Evolutionary conservation across 2,888 invertebrate genomes (phyloP).

Genomic region (Agrotis puta): DNA sequence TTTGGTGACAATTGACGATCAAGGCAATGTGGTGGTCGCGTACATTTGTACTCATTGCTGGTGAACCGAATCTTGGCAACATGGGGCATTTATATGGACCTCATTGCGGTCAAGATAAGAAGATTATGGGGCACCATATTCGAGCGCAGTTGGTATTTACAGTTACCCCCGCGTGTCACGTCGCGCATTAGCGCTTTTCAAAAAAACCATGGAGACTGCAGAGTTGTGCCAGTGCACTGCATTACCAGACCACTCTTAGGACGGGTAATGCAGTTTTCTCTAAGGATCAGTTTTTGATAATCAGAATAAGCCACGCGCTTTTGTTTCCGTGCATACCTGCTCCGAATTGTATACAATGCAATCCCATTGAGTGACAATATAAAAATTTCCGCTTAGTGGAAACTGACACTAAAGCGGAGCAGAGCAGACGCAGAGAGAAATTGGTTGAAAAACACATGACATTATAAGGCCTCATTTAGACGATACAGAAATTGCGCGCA

Average conservation of each 20-base stretch:
- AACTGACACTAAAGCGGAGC: too few relatives aligned
- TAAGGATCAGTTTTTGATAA: background rate
- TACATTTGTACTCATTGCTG: constrained; percentile 23
- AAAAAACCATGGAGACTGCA: too few relatives aligned
- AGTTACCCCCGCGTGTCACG: too few relatives aligned
- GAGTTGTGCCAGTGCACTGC: background rate
- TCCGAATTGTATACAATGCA: too few relatives aligned
- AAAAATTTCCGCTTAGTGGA: too few relatives aligned
- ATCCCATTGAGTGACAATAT: too few relatives aligned
- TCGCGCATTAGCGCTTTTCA: too few relatives aligned
- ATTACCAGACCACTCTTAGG: background rate
- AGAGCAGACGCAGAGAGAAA: background rate
- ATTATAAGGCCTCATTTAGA: too few relatives aligned
- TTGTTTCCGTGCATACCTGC: too few relatives aligned
- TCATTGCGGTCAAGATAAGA: background rate
- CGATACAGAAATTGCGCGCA: too few relatives aligned
- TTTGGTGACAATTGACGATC: constrained; percentile 65
- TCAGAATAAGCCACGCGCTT: too few relatives aligned
- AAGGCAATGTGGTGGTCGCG: constrained; percentile 52
- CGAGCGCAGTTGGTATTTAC: too few relatives aligned
- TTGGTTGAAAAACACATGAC: background rate
- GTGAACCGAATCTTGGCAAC: constrained; percentile 25
- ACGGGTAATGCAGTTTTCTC: background rate
- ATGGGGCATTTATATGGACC: constrained; percentile 22
- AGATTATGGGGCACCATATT: background rate